Conservation (phyloP, 2,888 invertebrate genomes). For the Uloborus plumipes region DNA sequence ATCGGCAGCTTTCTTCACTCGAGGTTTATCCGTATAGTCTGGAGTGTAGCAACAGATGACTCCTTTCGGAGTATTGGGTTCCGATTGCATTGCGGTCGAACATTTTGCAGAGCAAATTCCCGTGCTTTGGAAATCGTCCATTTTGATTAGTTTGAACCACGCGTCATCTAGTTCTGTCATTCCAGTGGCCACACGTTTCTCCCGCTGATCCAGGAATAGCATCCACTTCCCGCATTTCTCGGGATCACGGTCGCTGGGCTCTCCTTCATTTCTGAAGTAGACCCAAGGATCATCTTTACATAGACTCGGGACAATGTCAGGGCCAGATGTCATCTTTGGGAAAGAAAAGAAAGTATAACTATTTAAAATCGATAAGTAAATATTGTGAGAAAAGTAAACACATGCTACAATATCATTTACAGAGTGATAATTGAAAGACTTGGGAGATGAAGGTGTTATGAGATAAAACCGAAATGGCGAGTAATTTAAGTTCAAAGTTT, state of each 20-base stretch:
- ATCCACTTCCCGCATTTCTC: slow-evolving; percentile 1
- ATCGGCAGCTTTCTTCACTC: slow-evolving; percentile 22
- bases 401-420: too few relatives aligned
- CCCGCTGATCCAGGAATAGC: not conserved
- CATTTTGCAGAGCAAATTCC: not conserved
- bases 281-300: too few relatives aligned
- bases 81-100: not conserved
- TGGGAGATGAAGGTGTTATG: too few relatives aligned
- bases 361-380: too few relatives aligned
- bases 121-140: not conserved
- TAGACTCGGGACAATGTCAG: too few relatives aligned
- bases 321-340: too few relatives aligned
- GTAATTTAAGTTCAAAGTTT: too few relatives aligned
- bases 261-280: too few relatives aligned
- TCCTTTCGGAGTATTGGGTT: not conserved
- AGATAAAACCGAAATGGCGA: too few relatives aligned
- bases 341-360: too few relatives aligned
- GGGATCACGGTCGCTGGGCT: not conserved
- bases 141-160: not conserved
- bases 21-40: not conserved
- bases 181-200: not conserved
- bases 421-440: too few relatives aligned
- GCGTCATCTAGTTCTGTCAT: not conserved
- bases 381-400: too few relatives aligned
- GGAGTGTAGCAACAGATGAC: slow-evolving; percentile 20